Conservation (phyloP, 2,797 vertebrate species). For the Periparus ater region DNA sequence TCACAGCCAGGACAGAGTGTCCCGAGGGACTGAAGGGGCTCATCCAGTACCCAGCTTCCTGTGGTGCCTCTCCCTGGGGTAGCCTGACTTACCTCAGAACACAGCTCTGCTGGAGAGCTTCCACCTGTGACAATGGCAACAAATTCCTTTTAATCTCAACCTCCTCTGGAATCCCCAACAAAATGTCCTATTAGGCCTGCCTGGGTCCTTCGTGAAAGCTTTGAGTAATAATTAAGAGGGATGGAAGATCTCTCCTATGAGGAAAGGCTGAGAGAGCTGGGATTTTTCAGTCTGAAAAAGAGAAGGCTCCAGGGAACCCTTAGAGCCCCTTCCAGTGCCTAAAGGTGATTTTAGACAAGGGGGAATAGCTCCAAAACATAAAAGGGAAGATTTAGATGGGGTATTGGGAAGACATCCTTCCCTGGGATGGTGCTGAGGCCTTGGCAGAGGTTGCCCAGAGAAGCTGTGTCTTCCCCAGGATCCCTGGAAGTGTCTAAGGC, state of each 20-base stretch:
- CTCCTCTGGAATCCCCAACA: neutral
- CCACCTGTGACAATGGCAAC: neutral
- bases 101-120: accelerated
- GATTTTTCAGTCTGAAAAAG: neutral
- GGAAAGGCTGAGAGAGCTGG: neutral
- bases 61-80: neutral
- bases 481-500: neutral
- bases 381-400: neutral
- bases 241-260: neutral
- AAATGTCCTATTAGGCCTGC: neutral
- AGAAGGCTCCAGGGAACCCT: neutral
- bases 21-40: neutral
- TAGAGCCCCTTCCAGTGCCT: neutral
- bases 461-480: neutral
- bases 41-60: neutral
- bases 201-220: neutral
- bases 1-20: neutral
- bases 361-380: neutral
- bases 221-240: neutral
- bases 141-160: neutral
- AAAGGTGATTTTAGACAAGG: neutral
- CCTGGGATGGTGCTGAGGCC: neutral
- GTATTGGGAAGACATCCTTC: neutral
- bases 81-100: neutral
- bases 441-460: neutral